Base-by-base conservation (phyloP, 2,797 vertebrate genomes). In the Rhodeus uyekii region DNA sequence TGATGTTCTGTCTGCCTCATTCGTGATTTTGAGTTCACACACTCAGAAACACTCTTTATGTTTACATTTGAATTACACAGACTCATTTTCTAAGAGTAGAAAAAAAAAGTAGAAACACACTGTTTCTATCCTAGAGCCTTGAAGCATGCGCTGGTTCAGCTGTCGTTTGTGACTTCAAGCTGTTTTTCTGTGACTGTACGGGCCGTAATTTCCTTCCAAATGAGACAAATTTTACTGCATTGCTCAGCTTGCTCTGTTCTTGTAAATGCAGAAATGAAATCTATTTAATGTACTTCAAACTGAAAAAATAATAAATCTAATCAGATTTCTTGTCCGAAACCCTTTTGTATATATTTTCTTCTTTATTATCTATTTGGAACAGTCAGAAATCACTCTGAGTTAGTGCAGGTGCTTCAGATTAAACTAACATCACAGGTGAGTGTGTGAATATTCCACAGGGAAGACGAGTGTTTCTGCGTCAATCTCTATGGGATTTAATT, bases 281-380 rank as follows among this genome's bases (percentile, higher is more conserved):
- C 58, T 71, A 79, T 78, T 75, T 83, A 22, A 80, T 86, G 78
- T 85, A 77, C 58, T 48, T 84, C 53, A 78, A 65, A 73, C 63
- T 64, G 27, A 63, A 82, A 46, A 63, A 32, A 85, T n/a, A 87
- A 88, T 88, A 86, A 88, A 88, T 69, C 4, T 65, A 69, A 85
- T 68, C 80, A 71, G 81, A 73, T 65, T 80, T 65, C 24, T 77
- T 80, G 81, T 29, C 67, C 76, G 38, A 65, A 76, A 80, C 48
- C 55, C 68, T 58, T 76, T 71, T 90, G 86, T 86, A 91, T 90
- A 89, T 86, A 88, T 78, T 61, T 61, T 83, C 88, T 88, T 90
- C 76, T 88, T 79, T 73, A 42, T 44, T 14, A 24, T 39, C 7
- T 39, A 13, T 50, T 42, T 75, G 0, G 9, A 71, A 48, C 36